Evolutionary conservation across 2,797 vertebrate genomes (phyloP), one percentile per base, ranked within the genome.

Genomic region (Catostomus latipinnis): DNA sequence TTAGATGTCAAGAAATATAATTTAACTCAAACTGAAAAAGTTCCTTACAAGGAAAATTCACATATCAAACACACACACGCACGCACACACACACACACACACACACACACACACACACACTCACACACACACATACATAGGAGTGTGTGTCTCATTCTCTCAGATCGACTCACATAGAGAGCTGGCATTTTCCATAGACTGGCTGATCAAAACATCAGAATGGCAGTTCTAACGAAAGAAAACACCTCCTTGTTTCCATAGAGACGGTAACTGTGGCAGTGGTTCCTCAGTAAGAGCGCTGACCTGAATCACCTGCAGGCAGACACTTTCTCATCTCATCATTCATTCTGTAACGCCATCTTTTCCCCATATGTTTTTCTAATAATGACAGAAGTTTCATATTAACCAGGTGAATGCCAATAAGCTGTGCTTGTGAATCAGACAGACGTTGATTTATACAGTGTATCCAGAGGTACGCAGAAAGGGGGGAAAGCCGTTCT

Each of bases 171-270:
- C 11, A 22, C n/a, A 67, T 13, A 68, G 12, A 56, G 0, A 56
- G 34, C 63, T 16, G 53, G 49, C 46, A 53, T 52, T 68, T 49
- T 6, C 22, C 46, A 52, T 18, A 69, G 46, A 62, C 66, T 34
- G 11, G 22, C 56, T 71, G 53, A 73, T 58, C 52, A 58, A 58
- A 63, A 56, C 69, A 79, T 52, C 66, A 73, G 71, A 63, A 81
- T 11, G 18, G 22, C 57, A 12, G 34, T 54, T 62, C 11, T 56
- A 74, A 72, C 1, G 14, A 67, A 78, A 71, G 13, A 46, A 80
- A 87, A 90, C 89, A 90, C 88, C 88, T 91, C 87, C 84, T 57
- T 18, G 91, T 91, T 89, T 80, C 91, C 89, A 91, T 90, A 88
- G 84, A 49, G 73, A 84, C 71, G 84, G 89, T 91, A 83, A 83